Base-by-base conservation (phyloP, 2,113 vertebrate genomes). In the Fregata magnificens region DNA sequence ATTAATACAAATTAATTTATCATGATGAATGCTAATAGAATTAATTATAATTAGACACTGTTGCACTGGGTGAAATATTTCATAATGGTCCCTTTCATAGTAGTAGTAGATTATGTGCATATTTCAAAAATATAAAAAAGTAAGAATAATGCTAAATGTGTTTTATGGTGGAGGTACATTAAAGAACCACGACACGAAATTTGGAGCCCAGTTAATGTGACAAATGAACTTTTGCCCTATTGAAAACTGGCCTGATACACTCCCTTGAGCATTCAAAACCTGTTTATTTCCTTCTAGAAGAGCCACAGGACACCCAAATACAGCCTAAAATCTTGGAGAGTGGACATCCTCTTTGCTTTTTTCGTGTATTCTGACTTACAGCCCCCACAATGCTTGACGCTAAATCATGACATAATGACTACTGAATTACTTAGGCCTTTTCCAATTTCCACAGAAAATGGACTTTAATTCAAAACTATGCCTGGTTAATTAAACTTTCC, bases 391-490 rank as follows among this genome's bases (percentile, higher is more conserved):
- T 86, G 45, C 90, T 94, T 86, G 95, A 95, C 67, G 91, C 66
- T 94, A 96, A 98, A 95, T 96, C 93, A 97, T 95, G 59, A 65
- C 78, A 86, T 93, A 96, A 97, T 93, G 90, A 97, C 73, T 91
- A 71, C 85, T 95, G 91, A 98, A 97, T 97, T 89, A 92, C 94
- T 98, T 86, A 94, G 53, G 69, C 25, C 89, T 97, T 98, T 98
- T 97, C 95, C 97, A 97, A 98, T 98, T 98, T 98, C 97, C 96
- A 97, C 90, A 96, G 97, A 98, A 98, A 98, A 98, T 98, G 97
- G 97, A 98, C 97, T 98, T 98, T 98, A 98, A 98, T 97, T 98
- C 97, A 98, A 97, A 98, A 97, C 98, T 97, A 96, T 97, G 97
- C 84, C 96, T 97, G 93, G 94, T 91, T 98, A 98, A 98, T 98